Evolutionary conservation across 2,888 invertebrate genomes (phyloP), one percentile per base, ranked within the genome.

Genomic region (Eupelmus urozonus): DNA sequence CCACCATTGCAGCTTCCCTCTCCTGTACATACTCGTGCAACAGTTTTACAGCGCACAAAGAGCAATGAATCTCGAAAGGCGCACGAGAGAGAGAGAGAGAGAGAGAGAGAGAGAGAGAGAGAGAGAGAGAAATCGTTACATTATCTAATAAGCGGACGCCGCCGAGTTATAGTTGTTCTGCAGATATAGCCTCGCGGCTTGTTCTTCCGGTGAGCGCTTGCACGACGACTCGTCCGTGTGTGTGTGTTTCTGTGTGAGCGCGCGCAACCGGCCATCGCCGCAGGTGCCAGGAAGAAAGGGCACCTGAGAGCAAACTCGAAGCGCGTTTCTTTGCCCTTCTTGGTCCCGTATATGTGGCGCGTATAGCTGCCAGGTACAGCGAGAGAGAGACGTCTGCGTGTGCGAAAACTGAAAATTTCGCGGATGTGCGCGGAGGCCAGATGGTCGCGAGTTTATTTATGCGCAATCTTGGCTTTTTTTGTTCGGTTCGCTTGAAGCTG

Each of bases 201-300:
- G 4, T n/a, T n/a, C n/a, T n/a, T n/a, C n/a, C n/a, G n/a, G n/a
- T 45, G 45, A 13, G 45, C 45, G 9, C 45, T 16, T 45, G n/a
- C n/a, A n/a, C n/a, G n/a, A n/a, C n/a, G n/a, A n/a, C n/a, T 45
- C 45, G 45, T 45, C 45, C 49, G 51, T 23, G 11, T 18, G 25
- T 27, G 5, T 34, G 5, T 34, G n/a, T n/a, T 34, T 34, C 34
- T 5, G 34, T 34, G 34, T 9, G 34, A 34, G 9, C 9, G 34
- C 9, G 9, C 34, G 9, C n/a, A 34, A 34, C 34, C 45, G 45
- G 71, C n/a, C n/a, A 20, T 2, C 51, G 42, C 53, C 72, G 53
- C 72, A 72, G 72, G 72, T 72, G 72, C 72, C 62, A 72, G 72
- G 72, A 72, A 72, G 72, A 42, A 62, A 53, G 63, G 23, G 40